Evolutionary conservation across 2,797 vertebrate genomes (phyloP).

Genomic region (Hydrophis major): DNA sequence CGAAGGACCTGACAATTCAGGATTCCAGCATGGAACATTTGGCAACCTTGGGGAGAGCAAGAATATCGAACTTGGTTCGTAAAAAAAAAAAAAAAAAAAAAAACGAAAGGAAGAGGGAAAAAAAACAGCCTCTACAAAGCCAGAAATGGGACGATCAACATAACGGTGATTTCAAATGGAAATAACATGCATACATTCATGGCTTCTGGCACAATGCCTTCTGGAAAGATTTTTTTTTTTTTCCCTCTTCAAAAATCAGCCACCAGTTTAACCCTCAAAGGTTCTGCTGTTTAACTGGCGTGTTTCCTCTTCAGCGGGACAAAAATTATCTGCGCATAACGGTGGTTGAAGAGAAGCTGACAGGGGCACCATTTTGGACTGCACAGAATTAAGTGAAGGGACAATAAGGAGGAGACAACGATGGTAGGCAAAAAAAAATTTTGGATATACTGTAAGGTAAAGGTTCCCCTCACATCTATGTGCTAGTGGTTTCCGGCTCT

Average conservation of each 20-base stretch:
- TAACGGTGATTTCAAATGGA: constrained; percentile 18
- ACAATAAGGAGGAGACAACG: background rate
- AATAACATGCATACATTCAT: background rate
- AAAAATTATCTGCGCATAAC: background rate
- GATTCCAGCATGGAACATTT: constrained; percentile 3
- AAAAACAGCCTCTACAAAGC: background rate
- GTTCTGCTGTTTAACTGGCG: background rate
- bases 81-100: background rate
- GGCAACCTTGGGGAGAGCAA: background rate
- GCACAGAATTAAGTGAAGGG: too few species aligned
- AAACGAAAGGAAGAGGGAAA: too few species aligned
- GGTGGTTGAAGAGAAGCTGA: background rate
- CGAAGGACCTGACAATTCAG: background rate
- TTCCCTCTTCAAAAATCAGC: background rate
- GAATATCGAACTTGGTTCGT: background rate
- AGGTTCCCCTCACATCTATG: too few species aligned
- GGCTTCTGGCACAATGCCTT: background rate
- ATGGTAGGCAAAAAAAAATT: too few species aligned
- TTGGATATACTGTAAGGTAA: too few species aligned
- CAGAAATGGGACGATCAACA: constrained; percentile 9
- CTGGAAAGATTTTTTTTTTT: background rate
- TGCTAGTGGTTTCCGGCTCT: too few species aligned
- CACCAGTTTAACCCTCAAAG: constrained; percentile 8
- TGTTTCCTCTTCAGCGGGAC: background rate
- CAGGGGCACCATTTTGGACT: background rate